These are phyloP conservation scores for Puffinus mauretanicus DNA, from an alignment of 2,113 vertebrate species.

Conservation along the genomic window DNA sequence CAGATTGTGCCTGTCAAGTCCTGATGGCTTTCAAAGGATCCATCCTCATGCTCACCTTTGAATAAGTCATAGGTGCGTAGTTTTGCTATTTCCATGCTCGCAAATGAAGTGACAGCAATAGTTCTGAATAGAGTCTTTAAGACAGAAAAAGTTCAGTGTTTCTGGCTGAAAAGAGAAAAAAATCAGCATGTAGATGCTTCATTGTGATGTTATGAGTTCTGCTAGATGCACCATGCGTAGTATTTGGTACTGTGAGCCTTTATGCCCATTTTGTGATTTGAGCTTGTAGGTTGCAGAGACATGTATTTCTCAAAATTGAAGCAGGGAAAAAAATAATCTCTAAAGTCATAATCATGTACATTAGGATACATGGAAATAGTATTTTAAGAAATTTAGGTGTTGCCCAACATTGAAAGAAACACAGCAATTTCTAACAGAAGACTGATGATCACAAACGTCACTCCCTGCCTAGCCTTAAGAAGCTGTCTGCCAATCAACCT, in stretches of 20 bases:
- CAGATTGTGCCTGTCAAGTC: background rate
- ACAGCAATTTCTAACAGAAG: background rate
- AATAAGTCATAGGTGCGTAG: background rate
- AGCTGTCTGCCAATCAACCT: background rate
- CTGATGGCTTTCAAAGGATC: background rate
- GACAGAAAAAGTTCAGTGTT: background rate
- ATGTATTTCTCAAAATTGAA: background rate
- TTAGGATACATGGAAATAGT: background rate
- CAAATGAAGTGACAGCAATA: background rate
- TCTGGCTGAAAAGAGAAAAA: background rate
- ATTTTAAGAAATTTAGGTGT: background rate
- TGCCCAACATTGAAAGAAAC: background rate
- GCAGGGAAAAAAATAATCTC: background rate
- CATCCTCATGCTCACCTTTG: background rate
- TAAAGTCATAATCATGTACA: background rate
- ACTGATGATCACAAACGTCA: background rate
- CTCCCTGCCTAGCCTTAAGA: background rate
- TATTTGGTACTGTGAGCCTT: background rate
- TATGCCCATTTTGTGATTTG: background rate
- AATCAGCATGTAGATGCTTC: background rate
- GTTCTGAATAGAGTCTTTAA: background rate
- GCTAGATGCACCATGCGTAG: accelerated
- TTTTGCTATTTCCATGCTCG: background rate
- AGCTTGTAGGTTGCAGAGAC: background rate
- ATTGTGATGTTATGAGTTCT: background rate